Evolutionary conservation across 2,888 invertebrate species (phyloP), one percentile per base, ranked within the genome.

Genomic region (Archaeoteleia sp.): DNA sequence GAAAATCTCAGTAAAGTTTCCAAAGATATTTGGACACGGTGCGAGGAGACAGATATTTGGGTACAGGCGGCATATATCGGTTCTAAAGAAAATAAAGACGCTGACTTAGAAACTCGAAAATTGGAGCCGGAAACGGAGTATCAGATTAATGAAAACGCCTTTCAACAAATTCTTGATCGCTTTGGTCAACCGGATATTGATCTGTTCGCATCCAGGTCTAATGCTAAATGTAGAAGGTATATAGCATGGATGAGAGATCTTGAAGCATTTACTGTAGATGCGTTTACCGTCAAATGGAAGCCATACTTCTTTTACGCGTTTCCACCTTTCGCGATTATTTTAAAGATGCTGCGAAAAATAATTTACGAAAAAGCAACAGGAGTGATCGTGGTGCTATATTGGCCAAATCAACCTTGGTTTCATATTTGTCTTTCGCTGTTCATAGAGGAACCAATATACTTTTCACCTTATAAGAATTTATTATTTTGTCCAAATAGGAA

Each of bases 301-400:
- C n/a, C 32, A 0, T 17, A 29, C 3, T 17, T 39, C 9, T 71
- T 68, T 29, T 80, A 76, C 58, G 77, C 76, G 0, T 79, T 78
- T 29, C 77, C 79, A 0, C 76, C 76, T 1, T 79, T 79, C 49
- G 66, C 72, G 1, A 23, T 79, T 1, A 73, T 81, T 25, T 42
- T 72, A 12, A 74, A 57, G 63, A 60, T 67, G 0, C 9, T 82
- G 8, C 55, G 70, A 48, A 81, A 82, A 65, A 78, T 82, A 25
- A 63, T 70, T 32, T 10, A 25, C 1, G 78, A 82, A 13, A 61
- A 68, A 42, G 78, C 80, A 2, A 48, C 67, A 25, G 82, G 80
- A 0, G 74, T 81, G 6, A 27, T 82, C 5, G 72, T 82, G 4
- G 76, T 79, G 6, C 81, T 74, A 13, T 34, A 65, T 15, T 82